Evolutionary conservation across 2,888 invertebrate genomes (phyloP), one percentile per base, ranked within the genome.

Genomic region (Hydropsyche betteni): DNA sequence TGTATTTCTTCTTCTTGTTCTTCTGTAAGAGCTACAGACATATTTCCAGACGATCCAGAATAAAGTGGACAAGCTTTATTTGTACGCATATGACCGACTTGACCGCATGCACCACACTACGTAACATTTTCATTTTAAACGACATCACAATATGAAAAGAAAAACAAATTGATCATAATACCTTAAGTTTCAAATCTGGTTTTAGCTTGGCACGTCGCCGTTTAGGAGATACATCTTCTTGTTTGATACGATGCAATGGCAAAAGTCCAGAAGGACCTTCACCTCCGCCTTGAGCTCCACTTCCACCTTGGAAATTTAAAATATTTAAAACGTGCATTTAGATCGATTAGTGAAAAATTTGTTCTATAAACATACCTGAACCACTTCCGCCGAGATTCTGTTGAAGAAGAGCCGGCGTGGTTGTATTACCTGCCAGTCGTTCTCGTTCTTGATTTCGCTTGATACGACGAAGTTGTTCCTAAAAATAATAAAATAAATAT

Each of bases 61-160:
- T 98, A 99, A 70, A 96, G 85, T 0, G 98, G 99, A 85, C 99
- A 99, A 10, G 98, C 96, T 84, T 98, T 98, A 86, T 99, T 99
- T 0, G 99, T 99, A 74, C 98, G 87, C 91, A 91, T 91, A 81
- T 91, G 91, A 0, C 91, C 91, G 5, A 92, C 92, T 83, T 93
- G 95, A 7, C 98, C 98, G 85, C 99, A 99, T 7, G 98, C 98
- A 8, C 98, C 98, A 85, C 99, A 99, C 88, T 97, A 69, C 69
- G 8, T 16, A 58, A 16, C 53, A 53, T 12, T 53, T 53, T 24
- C 24, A 24, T 16, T 58, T 58, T 1, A 14, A 53, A 53, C 3
- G 24, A 58, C 8, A 58, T 16, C 16, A 58, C 1, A 58, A 58
- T 24, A 58, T 58, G 5, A 4, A 58, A 64, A 34, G 14, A 12